These are phyloP conservation scores for Matsumyia berberina DNA, from an alignment of 2,888 invertebrate species.

Conservation along the genomic window DNA sequence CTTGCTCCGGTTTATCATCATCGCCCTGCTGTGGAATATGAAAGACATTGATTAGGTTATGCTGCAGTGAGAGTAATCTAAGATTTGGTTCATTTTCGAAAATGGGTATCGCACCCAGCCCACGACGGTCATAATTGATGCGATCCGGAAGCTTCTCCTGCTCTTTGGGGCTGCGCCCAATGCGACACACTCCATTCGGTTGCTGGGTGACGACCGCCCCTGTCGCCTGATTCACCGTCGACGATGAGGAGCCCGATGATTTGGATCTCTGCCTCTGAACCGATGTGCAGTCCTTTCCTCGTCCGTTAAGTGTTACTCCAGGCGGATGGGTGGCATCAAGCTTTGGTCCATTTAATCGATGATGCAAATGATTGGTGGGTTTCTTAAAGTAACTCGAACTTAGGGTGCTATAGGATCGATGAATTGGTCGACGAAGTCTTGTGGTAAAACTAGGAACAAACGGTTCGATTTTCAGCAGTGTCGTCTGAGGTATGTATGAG, in stretches of 20 bases:
- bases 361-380: constrained; percentile 48
- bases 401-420: constrained; percentile 84
- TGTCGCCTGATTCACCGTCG: constrained; percentile 60
- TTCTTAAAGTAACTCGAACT: constrained; percentile 81
- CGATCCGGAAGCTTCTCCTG: constrained; percentile 94
- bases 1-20: constrained; percentile 35
- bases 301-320: constrained; percentile 65
- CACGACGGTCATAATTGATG: constrained; percentile 93
- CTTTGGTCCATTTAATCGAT: constrained; percentile 66
- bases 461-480: constrained; percentile 84
- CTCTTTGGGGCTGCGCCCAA: constrained; percentile 90
- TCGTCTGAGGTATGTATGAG: constrained; percentile 82
- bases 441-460: constrained; percentile 84
- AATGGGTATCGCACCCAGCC: constrained; percentile 91
- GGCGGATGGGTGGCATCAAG: constrained; percentile 21
- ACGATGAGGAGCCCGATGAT: constrained; percentile 76
- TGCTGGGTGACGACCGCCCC: constrained; percentile 80
- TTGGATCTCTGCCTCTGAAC: constrained; percentile 78
- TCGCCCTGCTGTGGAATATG: constrained; percentile 82
- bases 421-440: constrained; percentile 82
- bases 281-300: constrained; percentile 68
- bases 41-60: constrained; percentile 91
- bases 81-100: constrained; percentile 93
- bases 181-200: constrained; percentile 85
- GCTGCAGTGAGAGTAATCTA: constrained; percentile 94